Evolutionary conservation across 1,140 invertebrate genomes (phyloP), one percentile per base, ranked within the genome.

Genomic region (Anoplophora glabripennis): DNA sequence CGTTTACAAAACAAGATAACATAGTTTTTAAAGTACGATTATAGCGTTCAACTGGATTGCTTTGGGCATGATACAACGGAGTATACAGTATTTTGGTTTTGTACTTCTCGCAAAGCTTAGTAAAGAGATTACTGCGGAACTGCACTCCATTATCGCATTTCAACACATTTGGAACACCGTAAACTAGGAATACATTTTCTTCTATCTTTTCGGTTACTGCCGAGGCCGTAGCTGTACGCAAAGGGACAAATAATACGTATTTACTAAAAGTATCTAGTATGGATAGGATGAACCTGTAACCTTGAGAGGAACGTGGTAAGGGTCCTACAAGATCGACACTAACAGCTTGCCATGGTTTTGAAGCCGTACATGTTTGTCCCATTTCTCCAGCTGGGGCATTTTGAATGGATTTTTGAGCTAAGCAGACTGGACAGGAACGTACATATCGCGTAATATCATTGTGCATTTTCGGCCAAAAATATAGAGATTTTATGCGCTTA

Each of bases 251-350:
- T 0, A 64, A 1, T 1, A 37, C 9, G 46, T 57, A 76, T 51
- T 73, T 72, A 2, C 65, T 72, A 48, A 75, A 72, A 15, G 65
- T 57, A 64, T 77, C 74, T 7, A 66, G 59, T 0, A 72, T 18
- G 1, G 76, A 69, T 1, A 77, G 38, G 1, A 75, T 42, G 52
- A 70, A 74, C 14, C 49, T 47, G 46, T 72, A 61, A 15, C 73
- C 72, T 18, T 36, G 15, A 18, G 46, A 52, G 11, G 67, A 72
- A 0, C 38, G 41, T 1, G 74, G 75, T 0, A 74, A 67, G 15
- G 57, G 61, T 36, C 61, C 61, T 14, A 63, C 38, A 10, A 57
- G 18, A 35, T 59, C 57, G 8, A 42, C 17, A 12, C 44, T 49
- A 10, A 59, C 35, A 10, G 45, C n/a, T 36, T 59, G 21, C 57